phyloP scores from a whole-genome alignment of 2,888 invertebrate genomes.

The Ornithoptera priamus region DNA sequence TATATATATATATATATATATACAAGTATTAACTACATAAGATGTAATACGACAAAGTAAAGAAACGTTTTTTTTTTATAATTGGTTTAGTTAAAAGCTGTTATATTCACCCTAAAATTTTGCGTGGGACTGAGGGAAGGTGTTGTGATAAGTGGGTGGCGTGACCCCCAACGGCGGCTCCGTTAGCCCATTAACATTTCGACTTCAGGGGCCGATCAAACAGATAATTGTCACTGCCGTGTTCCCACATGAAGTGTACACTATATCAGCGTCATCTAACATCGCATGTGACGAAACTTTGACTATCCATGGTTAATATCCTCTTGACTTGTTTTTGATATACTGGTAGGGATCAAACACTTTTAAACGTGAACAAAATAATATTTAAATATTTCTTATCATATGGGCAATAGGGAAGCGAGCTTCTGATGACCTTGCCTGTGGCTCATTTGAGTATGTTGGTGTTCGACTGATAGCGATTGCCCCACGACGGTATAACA shows the following conservation, averaged over 20 bases:
- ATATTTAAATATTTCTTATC: no score
- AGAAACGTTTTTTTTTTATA: not conserved
- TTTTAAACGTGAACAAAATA: not conserved
- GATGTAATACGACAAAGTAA: not conserved
- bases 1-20: no score
- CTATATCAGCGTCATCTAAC: conserved; percentile 45
- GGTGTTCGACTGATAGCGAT: no score
- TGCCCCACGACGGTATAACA: no score
- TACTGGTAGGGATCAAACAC: not conserved
- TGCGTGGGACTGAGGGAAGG: conserved; percentile 42
- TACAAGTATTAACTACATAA: not conserved
- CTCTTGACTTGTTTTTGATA: conserved; percentile 15
- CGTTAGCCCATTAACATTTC: conserved; percentile 56
- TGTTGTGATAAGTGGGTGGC: conserved; percentile 44
- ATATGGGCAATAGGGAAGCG: no score
- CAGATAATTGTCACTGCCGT: conserved; percentile 50
- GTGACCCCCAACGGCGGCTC: conserved; percentile 41
- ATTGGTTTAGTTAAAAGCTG: not conserved
- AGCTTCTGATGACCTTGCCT: no score
- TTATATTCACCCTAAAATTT: conserved; percentile 31
- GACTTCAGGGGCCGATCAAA: conserved; percentile 55
- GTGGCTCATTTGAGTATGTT: no score
- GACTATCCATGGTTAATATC: not conserved
- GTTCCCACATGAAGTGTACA: conserved; percentile 49
- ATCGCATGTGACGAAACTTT: conserved; percentile 41